Evolutionary conservation across 2,113 vertebrate species (phyloP).

Genomic region (Cyphomyrus discorhynchus): DNA sequence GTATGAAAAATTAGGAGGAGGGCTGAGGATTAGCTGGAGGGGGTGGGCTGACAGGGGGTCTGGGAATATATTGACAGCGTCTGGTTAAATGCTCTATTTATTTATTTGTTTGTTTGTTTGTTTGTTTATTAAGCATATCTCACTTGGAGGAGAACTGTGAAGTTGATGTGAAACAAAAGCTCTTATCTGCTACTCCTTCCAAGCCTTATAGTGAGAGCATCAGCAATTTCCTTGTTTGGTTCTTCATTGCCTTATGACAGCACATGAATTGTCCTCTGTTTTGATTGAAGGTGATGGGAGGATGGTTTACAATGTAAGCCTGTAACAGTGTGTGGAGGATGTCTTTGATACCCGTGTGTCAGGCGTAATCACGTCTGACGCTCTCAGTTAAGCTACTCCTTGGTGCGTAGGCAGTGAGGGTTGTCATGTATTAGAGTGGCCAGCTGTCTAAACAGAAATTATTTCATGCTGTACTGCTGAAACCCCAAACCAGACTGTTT

Average conservation of each 20-base stretch:
- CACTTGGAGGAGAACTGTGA: background rate
- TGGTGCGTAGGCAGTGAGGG: background rate
- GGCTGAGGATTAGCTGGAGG: background rate
- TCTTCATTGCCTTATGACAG: background rate
- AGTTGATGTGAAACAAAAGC: background rate
- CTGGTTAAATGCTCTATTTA: background rate
- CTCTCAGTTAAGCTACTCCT: background rate
- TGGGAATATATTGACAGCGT: background rate
- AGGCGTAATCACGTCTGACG: background rate
- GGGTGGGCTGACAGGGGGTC: background rate
- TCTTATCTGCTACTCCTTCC: background rate
- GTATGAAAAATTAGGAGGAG: background rate
- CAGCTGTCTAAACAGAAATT: background rate
- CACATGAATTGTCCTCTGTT: background rate
- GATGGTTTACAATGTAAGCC: background rate
- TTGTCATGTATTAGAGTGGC: background rate
- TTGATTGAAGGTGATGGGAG: background rate
- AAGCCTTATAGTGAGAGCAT: background rate
- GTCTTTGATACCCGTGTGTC: background rate
- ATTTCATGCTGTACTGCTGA: background rate
- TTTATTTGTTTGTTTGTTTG: background rate
- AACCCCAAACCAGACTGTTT: background rate
- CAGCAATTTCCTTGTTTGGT: background rate
- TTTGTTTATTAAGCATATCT: background rate
- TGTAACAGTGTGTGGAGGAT: background rate